Evolutionary conservation across 2,113 vertebrate species (phyloP), one percentile per base, ranked within the genome.

Genomic region (Sprattus sprattus): DNA sequence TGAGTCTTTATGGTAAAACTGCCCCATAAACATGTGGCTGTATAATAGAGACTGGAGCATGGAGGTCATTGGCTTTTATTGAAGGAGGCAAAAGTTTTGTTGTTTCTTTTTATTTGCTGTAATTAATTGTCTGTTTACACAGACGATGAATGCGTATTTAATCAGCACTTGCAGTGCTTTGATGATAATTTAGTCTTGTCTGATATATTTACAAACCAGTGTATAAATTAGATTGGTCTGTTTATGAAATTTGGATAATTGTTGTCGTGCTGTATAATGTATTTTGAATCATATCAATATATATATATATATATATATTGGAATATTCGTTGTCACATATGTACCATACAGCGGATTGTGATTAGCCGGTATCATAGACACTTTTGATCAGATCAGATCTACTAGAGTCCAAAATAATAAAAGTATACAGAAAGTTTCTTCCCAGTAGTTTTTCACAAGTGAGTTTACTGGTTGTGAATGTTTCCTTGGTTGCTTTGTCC

Each of bases 1-100:
- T 93, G 92, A 89, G 90, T 87, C 88, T 94, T 95, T 95, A 95
- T 95, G 93, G 93, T 94, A 95, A 95, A 95, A 94, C 91, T 91
- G 92, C 89, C 92, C 87, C 92, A 94, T 95, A 95, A 95, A 95
- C 89, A 89, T 6, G 25, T 47, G 82, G 89, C 90, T 91, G 88
- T 92, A 90, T 92, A 91, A 91, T 89, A 81, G 44, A 90, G 90
- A 82, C 88, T 10, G 11, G 20, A 71, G 52, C 4, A 84, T 10
- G 4, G 71, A 78, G 71, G 71, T 39, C 32, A 78, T 28, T 39
- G 32, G 71, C 32, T 78, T 92, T 87, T 86, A 90, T 89, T 54
- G 93, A 89, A 20, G 45, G 25, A 50, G 90, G 85, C 0, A 83
- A 87, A 50, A 88, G 88, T 81, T 88, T 81, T 92, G 83, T 91